phyloP scores from a whole-genome alignment of 2,888 invertebrate species.

The Thereva unica region DNA sequence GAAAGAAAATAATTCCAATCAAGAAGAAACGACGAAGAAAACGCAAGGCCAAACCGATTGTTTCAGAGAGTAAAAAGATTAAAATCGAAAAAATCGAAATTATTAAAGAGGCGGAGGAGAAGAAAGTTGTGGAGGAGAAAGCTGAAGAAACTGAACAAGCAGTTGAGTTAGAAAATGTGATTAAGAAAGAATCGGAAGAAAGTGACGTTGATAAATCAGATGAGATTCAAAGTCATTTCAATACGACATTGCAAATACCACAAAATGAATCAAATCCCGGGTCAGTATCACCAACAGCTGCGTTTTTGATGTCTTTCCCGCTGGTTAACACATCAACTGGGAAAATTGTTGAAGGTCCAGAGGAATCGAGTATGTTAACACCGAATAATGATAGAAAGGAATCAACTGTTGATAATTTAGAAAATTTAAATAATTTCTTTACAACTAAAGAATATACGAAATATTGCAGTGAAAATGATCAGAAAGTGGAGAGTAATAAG shows the following conservation, averaged over 20 bases:
- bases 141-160: not conserved
- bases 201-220: slow-evolving; percentile 42
- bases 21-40: slow-evolving; percentile 32
- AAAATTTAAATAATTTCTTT: slow-evolving; percentile 45
- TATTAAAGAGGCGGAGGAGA: slow-evolving; percentile 6
- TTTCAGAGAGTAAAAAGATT: not conserved
- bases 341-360: slow-evolving; percentile 14
- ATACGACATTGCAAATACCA: slow-evolving; percentile 65
- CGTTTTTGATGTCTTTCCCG: slow-evolving; percentile 67
- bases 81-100: slow-evolving; percentile 5
- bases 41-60: not conserved
- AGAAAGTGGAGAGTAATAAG: not conserved
- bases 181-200: slow-evolving; percentile 8
- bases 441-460: slow-evolving; percentile 44
- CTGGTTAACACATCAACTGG: slow-evolving; percentile 60
- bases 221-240: slow-evolving; percentile 65
- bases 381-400: slow-evolving; percentile 23
- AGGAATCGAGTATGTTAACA: slow-evolving; percentile 13
- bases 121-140: not conserved
- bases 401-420: slow-evolving; percentile 41
- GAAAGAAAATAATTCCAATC: slow-evolving; percentile 16
- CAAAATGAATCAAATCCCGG: slow-evolving; percentile 63
- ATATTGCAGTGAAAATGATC: slow-evolving; percentile 41
- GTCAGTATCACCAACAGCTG: slow-evolving; percentile 69
- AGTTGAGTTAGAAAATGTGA: not conserved